These are phyloP conservation scores for Condylura cristata DNA, from an alignment of 2,113 vertebrate species.

Conservation along the genomic window DNA sequence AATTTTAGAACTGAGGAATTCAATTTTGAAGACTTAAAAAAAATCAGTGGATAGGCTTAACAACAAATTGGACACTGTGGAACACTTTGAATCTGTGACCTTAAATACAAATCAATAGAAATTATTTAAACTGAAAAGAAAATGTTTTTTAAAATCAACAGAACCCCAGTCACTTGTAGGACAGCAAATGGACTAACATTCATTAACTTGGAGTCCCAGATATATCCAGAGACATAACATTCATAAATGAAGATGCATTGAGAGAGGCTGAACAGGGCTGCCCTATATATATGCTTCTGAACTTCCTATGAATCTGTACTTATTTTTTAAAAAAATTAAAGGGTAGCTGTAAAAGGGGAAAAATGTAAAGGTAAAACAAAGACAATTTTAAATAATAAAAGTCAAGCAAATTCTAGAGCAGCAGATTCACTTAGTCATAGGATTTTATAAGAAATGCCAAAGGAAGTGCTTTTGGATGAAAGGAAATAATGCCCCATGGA, in stretches of 20 bases:
- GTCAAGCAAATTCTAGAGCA: background rate
- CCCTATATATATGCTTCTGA: background rate
- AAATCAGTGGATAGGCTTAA: background rate
- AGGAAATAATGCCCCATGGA: background rate
- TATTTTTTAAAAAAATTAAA: too few species aligned
- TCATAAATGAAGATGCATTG: background rate
- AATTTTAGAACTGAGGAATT: constrained; percentile 23
- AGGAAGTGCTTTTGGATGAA: background rate
- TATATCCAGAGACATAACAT: background rate
- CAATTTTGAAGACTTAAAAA: background rate
- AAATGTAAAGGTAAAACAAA: constrained; percentile 27
- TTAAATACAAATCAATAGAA: background rate
- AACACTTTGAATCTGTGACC: background rate
- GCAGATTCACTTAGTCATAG: background rate
- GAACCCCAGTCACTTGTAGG: background rate
- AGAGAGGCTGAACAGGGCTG: background rate
- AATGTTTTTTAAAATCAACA: constrained; percentile 1
- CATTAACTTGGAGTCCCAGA: background rate
- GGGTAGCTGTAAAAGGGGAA: too few species aligned
- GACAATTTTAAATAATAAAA: background rate
- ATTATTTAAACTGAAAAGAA: constrained; percentile 13
- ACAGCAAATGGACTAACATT: background rate
- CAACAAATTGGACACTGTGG: background rate
- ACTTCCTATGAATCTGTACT: background rate
- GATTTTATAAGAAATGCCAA: background rate